Conservation (phyloP, 2,888 invertebrate genomes). For the Nasonia oneida region DNA sequence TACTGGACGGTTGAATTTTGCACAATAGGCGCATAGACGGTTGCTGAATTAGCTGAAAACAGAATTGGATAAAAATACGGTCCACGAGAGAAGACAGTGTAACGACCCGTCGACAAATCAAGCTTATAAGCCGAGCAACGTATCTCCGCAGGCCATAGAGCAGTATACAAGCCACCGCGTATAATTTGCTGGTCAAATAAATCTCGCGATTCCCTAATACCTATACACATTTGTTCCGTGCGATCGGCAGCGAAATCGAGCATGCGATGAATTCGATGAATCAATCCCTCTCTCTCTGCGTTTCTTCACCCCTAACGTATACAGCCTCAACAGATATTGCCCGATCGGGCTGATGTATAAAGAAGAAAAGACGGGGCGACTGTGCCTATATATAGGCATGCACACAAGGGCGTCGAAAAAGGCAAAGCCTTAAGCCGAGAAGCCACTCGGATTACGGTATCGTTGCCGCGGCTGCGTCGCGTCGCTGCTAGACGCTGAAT, state of each 20-base stretch:
- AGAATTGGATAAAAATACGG: background rate
- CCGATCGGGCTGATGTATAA: constrained; percentile 2
- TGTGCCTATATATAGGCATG: background rate
- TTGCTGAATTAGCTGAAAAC: background rate
- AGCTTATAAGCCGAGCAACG: background rate
- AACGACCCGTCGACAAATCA: background rate
- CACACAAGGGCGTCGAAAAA: background rate
- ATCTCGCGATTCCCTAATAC: constrained; percentile 13
- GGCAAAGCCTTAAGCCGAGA: constrained; percentile 48
- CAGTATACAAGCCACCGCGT: background rate
- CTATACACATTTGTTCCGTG: constrained; percentile 16
- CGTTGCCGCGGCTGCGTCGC: constrained; percentile 64
- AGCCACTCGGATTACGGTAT: constrained; percentile 76
- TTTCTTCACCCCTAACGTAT: background rate
- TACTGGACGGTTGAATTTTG: no score
- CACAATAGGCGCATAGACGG: background rate
- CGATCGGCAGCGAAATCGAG: background rate
- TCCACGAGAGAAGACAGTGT: background rate
- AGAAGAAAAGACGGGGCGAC: background rate
- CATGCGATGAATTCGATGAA: constrained; percentile 21
- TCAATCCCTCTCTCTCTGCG: constrained; percentile 25
- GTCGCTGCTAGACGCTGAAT: constrained; percentile 73
- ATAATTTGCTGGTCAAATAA: background rate
- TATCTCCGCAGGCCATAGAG: background rate
- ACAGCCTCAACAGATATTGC: constrained; percentile 7